These are phyloP conservation scores for Forbesichthys agassizii DNA, from an alignment of 2,113 vertebrate genomes.

Conservation along the genomic window DNA sequence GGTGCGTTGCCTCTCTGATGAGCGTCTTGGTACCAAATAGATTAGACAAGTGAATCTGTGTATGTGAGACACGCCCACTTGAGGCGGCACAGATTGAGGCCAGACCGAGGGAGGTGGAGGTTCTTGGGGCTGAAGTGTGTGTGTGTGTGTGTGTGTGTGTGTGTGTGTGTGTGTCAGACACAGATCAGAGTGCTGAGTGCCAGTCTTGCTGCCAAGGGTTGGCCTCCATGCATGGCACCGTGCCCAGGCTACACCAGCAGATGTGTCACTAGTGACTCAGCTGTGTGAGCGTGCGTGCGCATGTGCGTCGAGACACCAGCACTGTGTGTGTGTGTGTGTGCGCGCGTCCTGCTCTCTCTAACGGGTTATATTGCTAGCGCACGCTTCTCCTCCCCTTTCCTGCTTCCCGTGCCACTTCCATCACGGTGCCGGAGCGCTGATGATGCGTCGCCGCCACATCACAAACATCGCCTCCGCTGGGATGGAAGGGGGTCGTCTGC, in stretches of 20 bases:
- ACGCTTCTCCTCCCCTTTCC: conserved; percentile 29
- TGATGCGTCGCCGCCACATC: conserved; percentile 63
- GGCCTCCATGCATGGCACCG: conserved; percentile 63
- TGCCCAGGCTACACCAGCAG: conserved; percentile 70
- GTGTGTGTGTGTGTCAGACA: conserved; percentile 24
- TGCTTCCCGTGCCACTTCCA: conserved; percentile 59
- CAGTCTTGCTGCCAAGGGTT: conserved; percentile 65
- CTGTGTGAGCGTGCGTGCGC: conserved; percentile 32
- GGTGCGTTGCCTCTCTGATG: conserved; percentile 9
- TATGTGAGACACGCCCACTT: conserved; percentile 41
- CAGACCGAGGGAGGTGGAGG: conserved; percentile 61
- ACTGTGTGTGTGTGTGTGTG: too few relatives aligned
- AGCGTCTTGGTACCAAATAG: conserved; percentile 30
- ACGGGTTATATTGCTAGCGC: conserved; percentile 47
- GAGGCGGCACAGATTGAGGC: conserved; percentile 49
- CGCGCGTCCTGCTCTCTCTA: background rate
- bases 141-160: conserved; percentile 14
- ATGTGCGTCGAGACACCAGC: too few relatives aligned
- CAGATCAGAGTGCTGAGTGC: conserved; percentile 61
- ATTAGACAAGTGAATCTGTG: conserved; percentile 21
- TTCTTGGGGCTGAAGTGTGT: conserved; percentile 49
- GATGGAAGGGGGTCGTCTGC: conserved; percentile 44
- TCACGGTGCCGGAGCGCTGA: conserved; percentile 64
- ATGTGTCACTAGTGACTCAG: conserved; percentile 75
- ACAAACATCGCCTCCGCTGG: conserved; percentile 63